phyloP scores from a whole-genome alignment of 2,113 vertebrate genomes.

The Cnemophilus loriae region DNA sequence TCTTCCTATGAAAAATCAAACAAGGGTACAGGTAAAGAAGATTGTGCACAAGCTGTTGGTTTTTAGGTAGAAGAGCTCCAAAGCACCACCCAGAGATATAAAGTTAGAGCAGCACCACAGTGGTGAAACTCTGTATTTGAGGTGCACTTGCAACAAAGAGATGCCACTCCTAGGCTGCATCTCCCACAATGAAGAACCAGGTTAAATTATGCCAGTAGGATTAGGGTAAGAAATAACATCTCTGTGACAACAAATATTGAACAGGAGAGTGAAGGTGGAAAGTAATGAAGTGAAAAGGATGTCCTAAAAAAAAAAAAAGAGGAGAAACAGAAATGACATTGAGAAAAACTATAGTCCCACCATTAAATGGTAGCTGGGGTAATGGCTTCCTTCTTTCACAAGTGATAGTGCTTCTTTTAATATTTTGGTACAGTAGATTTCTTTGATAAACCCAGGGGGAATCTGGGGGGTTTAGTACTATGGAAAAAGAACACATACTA shows the following conservation, averaged over 20 bases:
- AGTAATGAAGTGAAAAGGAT: background rate
- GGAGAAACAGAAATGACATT: background rate
- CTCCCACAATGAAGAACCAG: background rate
- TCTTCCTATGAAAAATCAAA: background rate
- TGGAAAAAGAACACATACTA: background rate
- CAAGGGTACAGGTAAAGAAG: background rate
- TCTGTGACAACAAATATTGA: background rate
- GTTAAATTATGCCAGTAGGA: background rate
- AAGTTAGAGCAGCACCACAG: background rate
- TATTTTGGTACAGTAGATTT: background rate
- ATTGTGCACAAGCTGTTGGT: background rate
- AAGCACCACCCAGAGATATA: background rate
- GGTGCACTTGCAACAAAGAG: background rate
- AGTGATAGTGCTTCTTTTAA: background rate
- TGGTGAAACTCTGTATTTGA: background rate
- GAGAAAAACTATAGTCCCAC: background rate
- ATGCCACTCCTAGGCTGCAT: background rate
- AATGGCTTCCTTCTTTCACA: background rate
- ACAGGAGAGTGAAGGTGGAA: background rate
- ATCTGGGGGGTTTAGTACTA: background rate
- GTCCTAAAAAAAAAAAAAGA: background rate
- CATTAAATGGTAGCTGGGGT: background rate
- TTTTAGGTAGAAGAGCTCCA: background rate
- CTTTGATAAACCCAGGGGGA: background rate
- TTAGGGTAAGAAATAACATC: background rate